Evolutionary conservation across 2,888 invertebrate genomes (phyloP).

Genomic region (Metacarcinus magister): DNA sequence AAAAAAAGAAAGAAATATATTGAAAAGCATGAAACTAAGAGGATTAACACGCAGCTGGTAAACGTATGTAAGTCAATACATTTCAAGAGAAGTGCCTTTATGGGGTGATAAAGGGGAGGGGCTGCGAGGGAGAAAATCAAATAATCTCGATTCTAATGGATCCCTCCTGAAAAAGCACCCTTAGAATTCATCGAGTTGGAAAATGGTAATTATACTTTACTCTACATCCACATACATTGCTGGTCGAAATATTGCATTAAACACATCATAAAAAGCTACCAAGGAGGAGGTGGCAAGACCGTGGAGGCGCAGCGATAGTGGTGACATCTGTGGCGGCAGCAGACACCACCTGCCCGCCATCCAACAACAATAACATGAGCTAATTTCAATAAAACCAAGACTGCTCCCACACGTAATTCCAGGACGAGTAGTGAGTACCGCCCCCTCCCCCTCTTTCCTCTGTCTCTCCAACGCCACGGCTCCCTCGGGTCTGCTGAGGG

Average conservation of each 20-base stretch:
- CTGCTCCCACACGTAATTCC: slow-evolving; percentile 69
- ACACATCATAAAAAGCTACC: neutral
- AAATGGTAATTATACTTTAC: neutral
- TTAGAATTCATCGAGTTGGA: neutral
- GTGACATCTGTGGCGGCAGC: slow-evolving; percentile 35
- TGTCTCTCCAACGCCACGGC: slow-evolving; percentile 7
- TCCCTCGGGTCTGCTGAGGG: slow-evolving; percentile 59
- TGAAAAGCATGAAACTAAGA: neutral
- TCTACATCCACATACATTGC: neutral
- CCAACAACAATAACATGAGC: slow-evolving; percentile 65
- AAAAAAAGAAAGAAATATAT: neutral
- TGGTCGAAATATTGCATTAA: neutral
- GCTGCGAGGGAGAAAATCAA: slow-evolving; percentile 30
- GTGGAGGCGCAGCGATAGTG: neutral
- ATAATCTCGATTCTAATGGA: neutral
- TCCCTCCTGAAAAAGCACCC: neutral
- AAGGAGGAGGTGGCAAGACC: neutral
- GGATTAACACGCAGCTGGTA: slow-evolving; percentile 9
- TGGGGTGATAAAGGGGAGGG: slow-evolving; percentile 42
- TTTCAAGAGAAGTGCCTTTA: slow-evolving; percentile 31
- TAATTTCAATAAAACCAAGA: slow-evolving; percentile 78
- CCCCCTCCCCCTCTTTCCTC: slow-evolving; percentile 26
- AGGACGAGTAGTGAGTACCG: slow-evolving; percentile 29
- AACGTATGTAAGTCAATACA: slow-evolving; percentile 4
- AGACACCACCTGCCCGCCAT: neutral